Evolutionary conservation across 1,140 invertebrate species (phyloP).

Genomic region (Drosophila virilis): DNA sequence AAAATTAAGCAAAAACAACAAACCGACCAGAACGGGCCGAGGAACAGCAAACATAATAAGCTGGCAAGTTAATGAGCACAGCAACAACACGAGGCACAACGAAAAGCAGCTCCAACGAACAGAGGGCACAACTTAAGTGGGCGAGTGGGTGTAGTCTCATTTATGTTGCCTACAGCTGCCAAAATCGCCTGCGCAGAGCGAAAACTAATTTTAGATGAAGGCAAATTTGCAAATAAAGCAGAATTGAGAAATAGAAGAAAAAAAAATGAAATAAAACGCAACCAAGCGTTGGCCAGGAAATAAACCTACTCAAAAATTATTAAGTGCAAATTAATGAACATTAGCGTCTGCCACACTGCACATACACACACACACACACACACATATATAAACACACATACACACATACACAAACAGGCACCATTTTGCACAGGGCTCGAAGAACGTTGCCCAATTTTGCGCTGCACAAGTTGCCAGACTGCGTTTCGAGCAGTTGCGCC

Average conservation of each 20-base stretch:
- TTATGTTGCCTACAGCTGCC: conserved; percentile 19
- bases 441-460: conserved; percentile 58
- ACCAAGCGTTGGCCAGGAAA: conserved; percentile 45
- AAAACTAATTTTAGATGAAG: conserved; percentile 71
- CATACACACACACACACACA: conserved; percentile 24
- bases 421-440: background rate
- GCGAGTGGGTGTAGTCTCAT: conserved; percentile 34
- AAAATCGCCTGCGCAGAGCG: conserved; percentile 61
- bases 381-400: conserved; percentile 1
- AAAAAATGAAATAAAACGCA: conserved; percentile 27
- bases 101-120: conserved; percentile 29
- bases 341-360: conserved; percentile 60
- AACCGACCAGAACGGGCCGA: conserved; percentile 5
- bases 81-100: conserved; percentile 36
- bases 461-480: conserved; percentile 52
- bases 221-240: conserved; percentile 50
- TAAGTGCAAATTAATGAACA: conserved; percentile 82
- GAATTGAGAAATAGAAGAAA: conserved; percentile 11
- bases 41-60: conserved; percentile 51
- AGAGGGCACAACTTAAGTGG: conserved; percentile 29
- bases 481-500: conserved; percentile 26
- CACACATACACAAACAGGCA: background rate
- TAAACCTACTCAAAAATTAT: conserved; percentile 78
- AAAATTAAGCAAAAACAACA: conserved; percentile 65
- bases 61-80: conserved; percentile 71